phyloP scores from a whole-genome alignment of 92 coral and sea anemone genomes.

The Blastomussa wellsi region DNA sequence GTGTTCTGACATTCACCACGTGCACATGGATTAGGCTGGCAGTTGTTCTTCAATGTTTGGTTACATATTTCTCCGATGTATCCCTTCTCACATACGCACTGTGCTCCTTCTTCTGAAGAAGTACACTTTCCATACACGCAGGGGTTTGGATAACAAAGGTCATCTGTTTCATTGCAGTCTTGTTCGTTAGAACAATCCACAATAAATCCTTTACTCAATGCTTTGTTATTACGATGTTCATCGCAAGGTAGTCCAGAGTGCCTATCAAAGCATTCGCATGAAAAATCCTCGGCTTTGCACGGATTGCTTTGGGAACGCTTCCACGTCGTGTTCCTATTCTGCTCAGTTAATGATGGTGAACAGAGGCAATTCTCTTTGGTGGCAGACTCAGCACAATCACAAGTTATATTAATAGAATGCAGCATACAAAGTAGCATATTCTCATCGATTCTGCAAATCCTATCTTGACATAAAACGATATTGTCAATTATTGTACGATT shows the following conservation, averaged over 20 bases:
- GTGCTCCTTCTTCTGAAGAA: conserved; percentile 33
- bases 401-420: background rate
- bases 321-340: background rate
- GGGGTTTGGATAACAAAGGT: conserved; percentile 25
- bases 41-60: conserved; percentile 29
- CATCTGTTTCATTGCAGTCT: conserved; percentile 36
- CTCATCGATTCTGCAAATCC: conserved; percentile 13
- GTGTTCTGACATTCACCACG: conserved; percentile 48
- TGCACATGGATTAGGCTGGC: conserved; percentile 54
- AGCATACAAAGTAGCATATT: background rate
- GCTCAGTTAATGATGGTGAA: background rate
- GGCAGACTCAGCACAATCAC: background rate
- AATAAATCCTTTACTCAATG: conserved; percentile 8
- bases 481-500: background rate
- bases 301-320: background rate
- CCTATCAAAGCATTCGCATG: background rate
- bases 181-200: conserved; percentile 29
- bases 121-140: conserved; percentile 70
- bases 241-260: background rate
- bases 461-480: background rate
- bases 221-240: background rate
- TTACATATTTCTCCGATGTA: conserved; percentile 67
- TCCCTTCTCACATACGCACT: conserved; percentile 62
- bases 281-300: background rate
- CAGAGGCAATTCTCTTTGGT: background rate